phyloP scores from a whole-genome alignment of 2,797 vertebrate genomes.

The Xenopus petersii region DNA sequence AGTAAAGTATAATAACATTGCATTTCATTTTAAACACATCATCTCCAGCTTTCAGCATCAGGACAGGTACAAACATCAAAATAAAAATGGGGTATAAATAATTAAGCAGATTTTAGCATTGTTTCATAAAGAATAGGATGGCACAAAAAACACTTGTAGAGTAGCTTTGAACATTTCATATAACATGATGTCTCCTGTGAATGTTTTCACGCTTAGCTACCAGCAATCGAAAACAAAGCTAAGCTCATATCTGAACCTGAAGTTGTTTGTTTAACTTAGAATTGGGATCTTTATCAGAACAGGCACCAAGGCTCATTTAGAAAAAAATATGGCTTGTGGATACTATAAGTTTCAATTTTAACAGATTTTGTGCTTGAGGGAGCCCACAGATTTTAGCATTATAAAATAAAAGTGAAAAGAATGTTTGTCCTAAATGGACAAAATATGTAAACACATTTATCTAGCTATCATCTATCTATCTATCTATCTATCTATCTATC shows the following conservation, averaged over 20 bases:
- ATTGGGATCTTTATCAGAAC: constrained; percentile 21
- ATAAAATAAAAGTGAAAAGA: not conserved
- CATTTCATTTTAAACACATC: too few species aligned
- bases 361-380: constrained; percentile 4
- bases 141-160: too few species aligned
- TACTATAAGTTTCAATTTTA: constrained; percentile 5
- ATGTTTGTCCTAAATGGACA: not conserved
- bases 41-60: too few species aligned
- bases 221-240: constrained; percentile 7
- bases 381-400: not conserved
- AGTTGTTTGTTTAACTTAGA: constrained; percentile 36
- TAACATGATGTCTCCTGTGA: constrained; percentile 4
- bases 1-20: too few species aligned
- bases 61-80: too few species aligned
- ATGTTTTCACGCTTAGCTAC: not conserved
- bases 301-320: constrained; percentile 1
- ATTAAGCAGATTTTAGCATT: too few species aligned
- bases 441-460: too few species aligned
- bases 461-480: too few species aligned
- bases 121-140: too few species aligned
- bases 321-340: constrained; percentile 19
- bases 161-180: not conserved
- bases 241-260: constrained; percentile 28
- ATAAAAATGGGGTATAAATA: too few species aligned
- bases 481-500: too few species aligned